Percentiles rank a stretch among this genome's conserved stretches.
Conservation (phyloP, 92 coral and sea anemone species). For the Isaurus tuberculatus region DNA sequence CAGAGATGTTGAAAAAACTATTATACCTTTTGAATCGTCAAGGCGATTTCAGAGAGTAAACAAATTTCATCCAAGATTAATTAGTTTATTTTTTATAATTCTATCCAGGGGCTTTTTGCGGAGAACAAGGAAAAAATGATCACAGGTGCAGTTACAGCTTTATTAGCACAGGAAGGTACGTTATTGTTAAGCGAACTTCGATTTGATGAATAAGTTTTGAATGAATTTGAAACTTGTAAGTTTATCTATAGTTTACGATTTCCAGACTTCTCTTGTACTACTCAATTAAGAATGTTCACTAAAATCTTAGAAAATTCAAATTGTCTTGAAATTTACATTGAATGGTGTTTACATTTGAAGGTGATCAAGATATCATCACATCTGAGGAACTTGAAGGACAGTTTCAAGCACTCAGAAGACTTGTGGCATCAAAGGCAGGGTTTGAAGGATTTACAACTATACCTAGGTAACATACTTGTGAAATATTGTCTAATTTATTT, state of each 20-base stretch:
- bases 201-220: not conserved
- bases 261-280: not conserved
- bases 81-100: no score
- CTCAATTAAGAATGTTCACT: not conserved
- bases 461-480: constrained; percentile 65
- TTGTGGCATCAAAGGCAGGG: constrained; percentile 98
- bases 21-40: no score
- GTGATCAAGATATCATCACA: constrained; percentile 85
- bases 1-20: no score
- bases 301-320: not conserved
- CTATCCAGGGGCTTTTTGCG: constrained; percentile 85
- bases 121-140: constrained; percentile 95
- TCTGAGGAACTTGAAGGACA: constrained; percentile 91
- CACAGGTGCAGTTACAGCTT: constrained; percentile 88
- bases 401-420: constrained; percentile 93
- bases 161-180: constrained; percentile 90
- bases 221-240: not conserved
- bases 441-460: constrained; percentile 94
- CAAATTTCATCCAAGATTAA: no score
- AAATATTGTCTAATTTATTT: not conserved
- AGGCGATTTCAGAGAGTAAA: no score
- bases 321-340: not conserved
- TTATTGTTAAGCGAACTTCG: not conserved
- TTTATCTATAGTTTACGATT: not conserved
- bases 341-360: constrained; percentile 29